Evolutionary conservation across 2,888 invertebrate genomes (phyloP).

Genomic region (Chloroclystis v-ata): DNA sequence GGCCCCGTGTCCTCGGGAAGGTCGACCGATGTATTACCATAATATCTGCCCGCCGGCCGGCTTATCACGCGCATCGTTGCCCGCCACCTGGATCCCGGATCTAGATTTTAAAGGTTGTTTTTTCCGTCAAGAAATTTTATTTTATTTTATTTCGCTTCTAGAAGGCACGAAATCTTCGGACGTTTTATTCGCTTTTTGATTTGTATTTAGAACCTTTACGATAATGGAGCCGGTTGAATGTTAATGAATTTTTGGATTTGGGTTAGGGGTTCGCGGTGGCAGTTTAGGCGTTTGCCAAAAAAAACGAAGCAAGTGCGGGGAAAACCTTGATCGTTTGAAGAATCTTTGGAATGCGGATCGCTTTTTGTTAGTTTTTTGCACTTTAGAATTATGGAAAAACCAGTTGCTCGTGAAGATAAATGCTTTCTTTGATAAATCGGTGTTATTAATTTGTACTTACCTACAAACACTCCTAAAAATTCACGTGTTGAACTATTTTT

Average conservation of each 20-base stretch:
- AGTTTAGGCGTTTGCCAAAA: slow-evolving; percentile 12
- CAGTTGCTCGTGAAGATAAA: not conserved
- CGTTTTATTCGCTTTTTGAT: slow-evolving; percentile 4
- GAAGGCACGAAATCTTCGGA: slow-evolving; percentile 10
- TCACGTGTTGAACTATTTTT: not conserved
- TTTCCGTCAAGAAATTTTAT: slow-evolving; percentile 15
- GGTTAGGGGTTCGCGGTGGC: slow-evolving; percentile 18
- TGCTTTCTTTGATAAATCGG: not conserved
- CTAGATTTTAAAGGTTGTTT: slow-evolving; percentile 40
- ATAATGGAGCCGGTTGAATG: slow-evolving; percentile 12
- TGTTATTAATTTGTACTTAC: not conserved
- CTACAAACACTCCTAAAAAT: not conserved
- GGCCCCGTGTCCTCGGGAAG: slow-evolving; percentile 55
- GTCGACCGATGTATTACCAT: slow-evolving; percentile 43
- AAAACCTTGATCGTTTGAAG: slow-evolving; percentile 15
- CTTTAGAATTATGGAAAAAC: slow-evolving; percentile 5
- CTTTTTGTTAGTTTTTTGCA: slow-evolving; percentile 14
- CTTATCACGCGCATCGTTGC: slow-evolving; percentile 43
- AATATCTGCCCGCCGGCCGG: slow-evolving; percentile 31
- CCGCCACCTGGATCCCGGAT: slow-evolving; percentile 43
- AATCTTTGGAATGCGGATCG: slow-evolving; percentile 17
- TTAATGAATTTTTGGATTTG: slow-evolving; percentile 17
- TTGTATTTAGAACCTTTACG: slow-evolving; percentile 7
- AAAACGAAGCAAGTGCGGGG: slow-evolving; percentile 11
- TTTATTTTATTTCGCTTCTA: slow-evolving; percentile 17